Evolutionary conservation across 2,113 vertebrate genomes (phyloP).

Genomic region (Piprites chloris): DNA sequence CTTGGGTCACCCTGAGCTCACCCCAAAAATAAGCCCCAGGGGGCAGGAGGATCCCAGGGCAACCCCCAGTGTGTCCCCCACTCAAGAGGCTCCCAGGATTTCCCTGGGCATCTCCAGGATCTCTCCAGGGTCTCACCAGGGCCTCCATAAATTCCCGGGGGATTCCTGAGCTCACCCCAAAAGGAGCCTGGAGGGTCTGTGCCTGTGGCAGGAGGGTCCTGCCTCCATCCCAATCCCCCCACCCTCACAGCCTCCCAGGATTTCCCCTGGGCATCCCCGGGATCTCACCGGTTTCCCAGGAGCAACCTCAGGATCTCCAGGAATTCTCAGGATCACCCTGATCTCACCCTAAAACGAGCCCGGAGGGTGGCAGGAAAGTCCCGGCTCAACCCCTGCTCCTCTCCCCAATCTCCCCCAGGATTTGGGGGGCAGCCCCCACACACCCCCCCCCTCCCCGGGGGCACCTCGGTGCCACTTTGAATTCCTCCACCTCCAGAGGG

Average conservation of each 20-base stretch:
- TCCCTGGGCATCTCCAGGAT: not conserved
- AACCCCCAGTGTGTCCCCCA: no score
- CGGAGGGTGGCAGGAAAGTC: no score
- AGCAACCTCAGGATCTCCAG: not conserved
- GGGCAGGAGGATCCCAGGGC: not conserved
- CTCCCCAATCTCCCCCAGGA: not conserved
- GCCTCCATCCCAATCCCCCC: no score
- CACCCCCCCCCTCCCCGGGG: not conserved
- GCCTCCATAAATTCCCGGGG: no score
- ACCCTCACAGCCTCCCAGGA: not conserved
- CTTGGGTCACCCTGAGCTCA: not conserved
- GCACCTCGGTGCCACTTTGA: constrained; percentile 4
- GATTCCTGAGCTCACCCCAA: not conserved
- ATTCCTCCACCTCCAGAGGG: constrained; percentile 62
- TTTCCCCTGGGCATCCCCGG: not conserved
- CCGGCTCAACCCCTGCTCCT: not conserved
- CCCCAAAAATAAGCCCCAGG: not conserved
- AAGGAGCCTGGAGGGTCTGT: not conserved
- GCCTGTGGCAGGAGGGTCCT: not conserved
- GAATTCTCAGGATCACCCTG: not conserved
- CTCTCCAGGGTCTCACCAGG: not conserved
- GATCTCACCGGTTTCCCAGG: not conserved
- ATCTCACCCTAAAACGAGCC: not conserved
- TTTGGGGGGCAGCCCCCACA: not conserved
- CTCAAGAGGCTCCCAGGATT: not conserved